A percentile compares a stretch with the other conserved stretches of the same genome.
phyloP scores from a whole-genome alignment of 1,140 invertebrate species.

The Monomorium pharaonis region DNA sequence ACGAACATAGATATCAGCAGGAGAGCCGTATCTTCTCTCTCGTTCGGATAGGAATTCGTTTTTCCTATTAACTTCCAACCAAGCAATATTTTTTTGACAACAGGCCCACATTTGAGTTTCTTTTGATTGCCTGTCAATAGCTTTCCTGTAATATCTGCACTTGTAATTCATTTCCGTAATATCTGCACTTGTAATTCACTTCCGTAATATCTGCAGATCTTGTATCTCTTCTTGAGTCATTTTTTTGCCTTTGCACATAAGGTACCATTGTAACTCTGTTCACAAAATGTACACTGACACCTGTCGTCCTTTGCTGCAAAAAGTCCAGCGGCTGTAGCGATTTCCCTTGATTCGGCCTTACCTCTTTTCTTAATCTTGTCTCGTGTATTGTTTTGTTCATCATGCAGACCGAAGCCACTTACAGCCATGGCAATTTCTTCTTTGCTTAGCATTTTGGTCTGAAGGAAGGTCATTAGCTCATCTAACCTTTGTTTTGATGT shows the following conservation, averaged over 20 bases:
- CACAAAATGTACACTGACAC: neutral
- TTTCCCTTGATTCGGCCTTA: neutral
- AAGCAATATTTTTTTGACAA: slow-evolving; percentile 71
- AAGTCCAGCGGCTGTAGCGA: neutral
- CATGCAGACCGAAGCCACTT: slow-evolving; percentile 40
- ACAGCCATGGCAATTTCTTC: slow-evolving; percentile 67
- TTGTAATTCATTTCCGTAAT: slow-evolving; percentile 66
- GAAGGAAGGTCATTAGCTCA: slow-evolving; percentile 68
- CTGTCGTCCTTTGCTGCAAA: neutral
- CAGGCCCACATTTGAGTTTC: slow-evolving; percentile 31
- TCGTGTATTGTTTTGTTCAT: neutral
- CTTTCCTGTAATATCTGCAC: slow-evolving; percentile 76
- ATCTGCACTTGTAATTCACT: slow-evolving; percentile 64
- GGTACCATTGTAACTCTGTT: neutral
- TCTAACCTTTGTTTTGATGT: slow-evolving; percentile 45
- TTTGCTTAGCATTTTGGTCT: slow-evolving; percentile 69
- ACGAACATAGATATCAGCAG: neutral
- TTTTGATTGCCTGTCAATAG: slow-evolving; percentile 68
- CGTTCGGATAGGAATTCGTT: neutral
- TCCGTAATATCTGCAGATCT: too few relatives aligned
- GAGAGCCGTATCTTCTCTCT: neutral
- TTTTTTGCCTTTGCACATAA: neutral
- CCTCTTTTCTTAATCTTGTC: slow-evolving; percentile 3
- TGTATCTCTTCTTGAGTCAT: neutral
- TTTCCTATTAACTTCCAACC: slow-evolving; percentile 76